Percentiles rank a stretch among this genome's conserved stretches.
phyloP scores from a whole-genome alignment of 2,888 invertebrate species.

The Ennomos quercinarius region DNA sequence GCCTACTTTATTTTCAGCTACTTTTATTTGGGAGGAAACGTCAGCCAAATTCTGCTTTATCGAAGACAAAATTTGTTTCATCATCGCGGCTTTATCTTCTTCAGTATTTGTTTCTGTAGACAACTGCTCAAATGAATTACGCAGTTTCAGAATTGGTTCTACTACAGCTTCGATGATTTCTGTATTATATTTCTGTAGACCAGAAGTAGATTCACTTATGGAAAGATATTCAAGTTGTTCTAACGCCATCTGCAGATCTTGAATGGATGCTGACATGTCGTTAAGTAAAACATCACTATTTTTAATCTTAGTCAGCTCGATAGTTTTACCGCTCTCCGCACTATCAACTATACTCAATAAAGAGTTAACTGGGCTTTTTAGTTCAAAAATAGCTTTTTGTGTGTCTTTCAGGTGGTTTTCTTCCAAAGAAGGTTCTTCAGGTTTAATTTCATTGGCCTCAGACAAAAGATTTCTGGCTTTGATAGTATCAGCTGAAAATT shows the following conservation, averaged over 20 bases:
- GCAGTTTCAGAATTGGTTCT: conserved; percentile 87
- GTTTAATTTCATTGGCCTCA: conserved; percentile 67
- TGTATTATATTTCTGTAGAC: conserved; percentile 78
- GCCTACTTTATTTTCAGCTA: conserved; percentile 65
- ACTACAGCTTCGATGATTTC: conserved; percentile 87
- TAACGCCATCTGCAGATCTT: conserved; percentile 77
- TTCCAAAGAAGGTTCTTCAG: conserved; percentile 61
- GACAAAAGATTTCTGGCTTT: conserved; percentile 70
- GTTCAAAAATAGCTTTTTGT: conserved; percentile 73
- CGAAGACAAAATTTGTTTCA: conserved; percentile 62
- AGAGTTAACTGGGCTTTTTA: conserved; percentile 68
- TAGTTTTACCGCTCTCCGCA: conserved; percentile 58
- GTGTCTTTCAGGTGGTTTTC: conserved; percentile 70
- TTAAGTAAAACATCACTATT: conserved; percentile 69
- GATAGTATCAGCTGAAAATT: conserved; percentile 83
- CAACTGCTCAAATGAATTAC: conserved; percentile 83
- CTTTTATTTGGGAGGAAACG: conserved; percentile 64
- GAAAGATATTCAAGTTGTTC: conserved; percentile 81
- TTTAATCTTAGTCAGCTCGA: conserved; percentile 53
- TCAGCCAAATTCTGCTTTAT: conserved; percentile 68
- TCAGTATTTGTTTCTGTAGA: conserved; percentile 59
- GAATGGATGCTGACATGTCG: conserved; percentile 78
- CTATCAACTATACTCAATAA: conserved; percentile 66
- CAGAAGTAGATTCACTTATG: conserved; percentile 77
- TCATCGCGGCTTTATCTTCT: conserved; percentile 55